A percentile compares a stretch with the other conserved stretches of the same genome.
These are phyloP conservation scores for Notothenia rossii DNA, from an alignment of 2,113 vertebrate species.

Conservation along the genomic window DNA sequence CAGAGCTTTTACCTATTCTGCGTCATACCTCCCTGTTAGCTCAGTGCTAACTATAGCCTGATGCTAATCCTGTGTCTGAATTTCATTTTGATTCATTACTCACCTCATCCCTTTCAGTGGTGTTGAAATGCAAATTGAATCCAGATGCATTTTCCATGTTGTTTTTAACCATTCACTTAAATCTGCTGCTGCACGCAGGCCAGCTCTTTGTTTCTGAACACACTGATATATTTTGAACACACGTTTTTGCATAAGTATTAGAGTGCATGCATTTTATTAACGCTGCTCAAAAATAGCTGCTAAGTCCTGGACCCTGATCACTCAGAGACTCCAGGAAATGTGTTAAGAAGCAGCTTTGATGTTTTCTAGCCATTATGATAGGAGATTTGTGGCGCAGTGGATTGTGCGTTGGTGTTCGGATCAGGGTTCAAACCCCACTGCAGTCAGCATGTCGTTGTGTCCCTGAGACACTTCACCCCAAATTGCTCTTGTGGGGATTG, in stretches of 20 bases:
- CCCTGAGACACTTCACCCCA: no score
- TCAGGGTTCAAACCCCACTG: no score
- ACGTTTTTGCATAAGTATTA: background rate
- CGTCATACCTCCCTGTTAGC: background rate
- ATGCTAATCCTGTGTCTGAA: constrained; percentile 3
- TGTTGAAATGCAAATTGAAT: no score
- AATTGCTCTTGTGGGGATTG: no score
- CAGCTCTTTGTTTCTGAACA: background rate
- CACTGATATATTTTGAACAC: background rate
- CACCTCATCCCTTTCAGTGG: background rate
- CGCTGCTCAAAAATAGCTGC: background rate
- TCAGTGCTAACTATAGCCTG: background rate
- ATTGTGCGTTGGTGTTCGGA: no score
- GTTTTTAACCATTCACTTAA: no score
- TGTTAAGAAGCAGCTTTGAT: background rate
- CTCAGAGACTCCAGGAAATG: background rate
- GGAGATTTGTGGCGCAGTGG: no score
- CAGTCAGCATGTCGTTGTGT: no score
- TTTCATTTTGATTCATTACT: constrained; percentile 46
- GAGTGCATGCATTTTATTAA: background rate
- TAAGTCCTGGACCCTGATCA: background rate
- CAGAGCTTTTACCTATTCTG: background rate
- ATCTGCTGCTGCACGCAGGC: background rate
- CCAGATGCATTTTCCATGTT: no score
- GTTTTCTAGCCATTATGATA: background rate